Conservation (phyloP, 2,888 invertebrate species). For the Tethea ocularis region DNA sequence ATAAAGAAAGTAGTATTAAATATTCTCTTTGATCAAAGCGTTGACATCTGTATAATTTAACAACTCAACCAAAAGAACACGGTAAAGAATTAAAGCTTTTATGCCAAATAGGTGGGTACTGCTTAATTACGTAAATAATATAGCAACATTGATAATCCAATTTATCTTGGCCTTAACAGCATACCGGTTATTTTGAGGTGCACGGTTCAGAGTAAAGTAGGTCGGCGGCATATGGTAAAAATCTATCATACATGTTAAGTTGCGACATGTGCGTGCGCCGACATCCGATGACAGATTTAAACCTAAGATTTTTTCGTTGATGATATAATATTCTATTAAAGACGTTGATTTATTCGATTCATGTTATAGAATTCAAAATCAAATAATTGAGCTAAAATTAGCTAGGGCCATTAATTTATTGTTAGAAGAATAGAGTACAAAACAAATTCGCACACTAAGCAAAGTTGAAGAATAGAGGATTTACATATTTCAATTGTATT, state of each 20-base stretch:
- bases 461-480: too few relatives aligned
- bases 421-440: too few relatives aligned
- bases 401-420: too few relatives aligned
- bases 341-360: background rate
- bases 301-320: background rate
- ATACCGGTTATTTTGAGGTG: conserved; percentile 59
- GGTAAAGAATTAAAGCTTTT: too few relatives aligned
- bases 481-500: too few relatives aligned
- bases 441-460: too few relatives aligned
- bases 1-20: background rate
- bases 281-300: conserved; percentile 7
- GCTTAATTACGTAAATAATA: conserved; percentile 6
- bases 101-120: too few relatives aligned
- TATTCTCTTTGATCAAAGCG: background rate
- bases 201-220: conserved; percentile 49
- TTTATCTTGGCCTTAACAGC: conserved; percentile 50
- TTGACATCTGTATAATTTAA: background rate
- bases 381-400: too few relatives aligned
- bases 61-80: too few relatives aligned
- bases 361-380: too few relatives aligned
- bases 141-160: conserved; percentile 29
- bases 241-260: conserved; percentile 48
- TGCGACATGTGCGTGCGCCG: conserved; percentile 43
- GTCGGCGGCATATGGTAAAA: conserved; percentile 56
- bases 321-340: background rate